A percentile compares a stretch with the other conserved stretches of the same genome.
Conservation (phyloP, 2,113 vertebrate genomes). For the Propithecus coquereli region DNA sequence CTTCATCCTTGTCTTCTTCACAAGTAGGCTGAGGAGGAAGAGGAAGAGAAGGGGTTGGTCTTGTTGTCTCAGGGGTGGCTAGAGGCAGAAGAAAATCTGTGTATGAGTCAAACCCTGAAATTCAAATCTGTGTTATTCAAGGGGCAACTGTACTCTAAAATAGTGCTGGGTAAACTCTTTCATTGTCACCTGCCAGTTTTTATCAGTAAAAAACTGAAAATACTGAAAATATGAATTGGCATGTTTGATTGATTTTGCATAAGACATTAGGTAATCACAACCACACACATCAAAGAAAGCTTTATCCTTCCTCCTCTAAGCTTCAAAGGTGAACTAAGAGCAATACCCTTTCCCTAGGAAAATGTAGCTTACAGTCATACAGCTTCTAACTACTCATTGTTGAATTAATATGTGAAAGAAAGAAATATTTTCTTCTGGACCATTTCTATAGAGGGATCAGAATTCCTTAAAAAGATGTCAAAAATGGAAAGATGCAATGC, state of each 20-base stretch:
- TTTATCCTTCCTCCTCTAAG: neutral
- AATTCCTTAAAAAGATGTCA: conserved; percentile 56
- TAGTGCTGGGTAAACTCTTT: neutral
- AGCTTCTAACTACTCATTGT: neutral
- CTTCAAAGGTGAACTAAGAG: neutral
- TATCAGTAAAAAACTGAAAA: neutral
- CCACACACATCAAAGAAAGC: neutral
- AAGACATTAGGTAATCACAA: neutral
- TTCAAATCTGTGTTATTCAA: neutral
- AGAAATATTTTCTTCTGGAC: conserved; percentile 66
- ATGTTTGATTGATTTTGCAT: neutral
- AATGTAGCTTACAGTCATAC: neutral
- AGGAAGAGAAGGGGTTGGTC: neutral
- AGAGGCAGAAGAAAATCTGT: neutral
- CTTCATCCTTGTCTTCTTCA: neutral
- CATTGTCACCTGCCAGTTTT: neutral
- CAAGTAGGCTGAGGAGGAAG: neutral
- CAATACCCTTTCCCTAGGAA: neutral
- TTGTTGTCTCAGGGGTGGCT: neutral
- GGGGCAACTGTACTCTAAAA: neutral
- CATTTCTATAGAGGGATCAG: conserved; percentile 68
- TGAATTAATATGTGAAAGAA: conserved; percentile 41
- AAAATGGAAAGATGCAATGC: conserved; percentile 55
- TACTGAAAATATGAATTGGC: conserved; percentile 10
- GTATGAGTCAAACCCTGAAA: neutral